phyloP scores from a whole-genome alignment of 2,797 vertebrate species.

The Zonotrichia albicollis region DNA sequence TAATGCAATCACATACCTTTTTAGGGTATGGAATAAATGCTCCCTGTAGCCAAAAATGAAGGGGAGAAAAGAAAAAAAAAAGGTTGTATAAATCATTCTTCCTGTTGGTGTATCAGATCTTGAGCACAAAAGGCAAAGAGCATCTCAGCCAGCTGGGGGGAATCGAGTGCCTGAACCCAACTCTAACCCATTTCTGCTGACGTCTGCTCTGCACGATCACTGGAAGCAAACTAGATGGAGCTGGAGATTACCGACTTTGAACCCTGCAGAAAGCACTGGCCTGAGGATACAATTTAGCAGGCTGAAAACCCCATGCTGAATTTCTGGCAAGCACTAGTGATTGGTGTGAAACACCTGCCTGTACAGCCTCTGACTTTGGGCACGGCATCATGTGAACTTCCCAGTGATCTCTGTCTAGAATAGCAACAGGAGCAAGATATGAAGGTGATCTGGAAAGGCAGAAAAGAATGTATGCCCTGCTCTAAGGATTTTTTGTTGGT shows the following conservation, averaged over 20 bases:
- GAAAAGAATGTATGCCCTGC: background rate
- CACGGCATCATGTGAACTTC: background rate
- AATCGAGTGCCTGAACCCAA: conserved; percentile 25
- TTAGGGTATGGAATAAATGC: background rate
- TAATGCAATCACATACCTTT: background rate
- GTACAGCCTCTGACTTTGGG: conserved; percentile 35
- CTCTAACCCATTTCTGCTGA: conserved; percentile 51
- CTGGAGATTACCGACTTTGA: conserved; percentile 41
- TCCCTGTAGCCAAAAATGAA: background rate
- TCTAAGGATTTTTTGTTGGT: background rate
- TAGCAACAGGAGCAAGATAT: conserved; percentile 22
- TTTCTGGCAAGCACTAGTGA: conserved; percentile 37
- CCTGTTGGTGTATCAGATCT: background rate
- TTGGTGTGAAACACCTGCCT: conserved; percentile 49
- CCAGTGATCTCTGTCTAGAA: background rate
- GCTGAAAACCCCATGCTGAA: conserved; percentile 48
- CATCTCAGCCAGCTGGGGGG: conserved; percentile 36
- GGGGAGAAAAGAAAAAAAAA: background rate
- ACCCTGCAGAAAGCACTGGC: conserved; percentile 60
- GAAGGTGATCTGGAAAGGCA: conserved; percentile 25
- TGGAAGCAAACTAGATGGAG: conserved; percentile 64
- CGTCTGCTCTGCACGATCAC: conserved; percentile 43
- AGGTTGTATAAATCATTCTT: background rate
- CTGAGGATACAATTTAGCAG: conserved; percentile 52
- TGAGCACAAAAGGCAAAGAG: conserved; percentile 40